Conservation (phyloP, 2,797 vertebrate species). For the Phrynocephalus guinanensis region DNA sequence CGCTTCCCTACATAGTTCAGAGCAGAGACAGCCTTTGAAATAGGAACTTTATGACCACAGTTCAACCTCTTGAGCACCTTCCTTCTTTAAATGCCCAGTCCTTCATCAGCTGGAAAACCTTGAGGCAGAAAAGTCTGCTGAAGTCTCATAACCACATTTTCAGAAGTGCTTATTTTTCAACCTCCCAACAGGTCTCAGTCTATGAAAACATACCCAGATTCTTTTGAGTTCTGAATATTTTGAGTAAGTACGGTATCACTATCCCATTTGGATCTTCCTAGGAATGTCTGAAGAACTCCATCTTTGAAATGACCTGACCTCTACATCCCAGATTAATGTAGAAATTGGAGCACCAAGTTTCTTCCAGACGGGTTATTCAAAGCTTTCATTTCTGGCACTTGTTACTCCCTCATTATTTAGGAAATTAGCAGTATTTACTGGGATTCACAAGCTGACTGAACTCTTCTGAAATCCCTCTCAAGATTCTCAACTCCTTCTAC, state of each 20-base stretch:
- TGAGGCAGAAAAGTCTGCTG: too few relatives aligned
- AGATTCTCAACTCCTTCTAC: too few relatives aligned
- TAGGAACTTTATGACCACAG: not conserved
- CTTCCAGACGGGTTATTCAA: too few relatives aligned
- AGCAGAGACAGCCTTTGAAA: not conserved
- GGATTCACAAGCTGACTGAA: too few relatives aligned
- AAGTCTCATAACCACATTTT: not conserved
- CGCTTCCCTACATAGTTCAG: not conserved
- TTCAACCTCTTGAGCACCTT: not conserved
- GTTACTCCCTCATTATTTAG: too few relatives aligned
- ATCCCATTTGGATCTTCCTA: not conserved
- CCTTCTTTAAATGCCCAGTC: not conserved
- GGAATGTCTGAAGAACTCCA: not conserved
- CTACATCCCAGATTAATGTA: too few relatives aligned
- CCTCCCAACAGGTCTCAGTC: not conserved
- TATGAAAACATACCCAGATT: not conserved
- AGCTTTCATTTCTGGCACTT: too few relatives aligned
- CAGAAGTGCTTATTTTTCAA: not conserved
- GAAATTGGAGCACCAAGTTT: too few relatives aligned
- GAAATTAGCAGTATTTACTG: too few relatives aligned
- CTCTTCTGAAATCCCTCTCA: too few relatives aligned
- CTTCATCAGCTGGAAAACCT: not conserved
- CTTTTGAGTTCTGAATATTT: not conserved
- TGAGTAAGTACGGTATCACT: not conserved
- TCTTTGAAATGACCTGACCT: too few relatives aligned